Evolutionary conservation across 2,113 vertebrate genomes (phyloP).

Genomic region (Seriola quinqueradiata): DNA sequence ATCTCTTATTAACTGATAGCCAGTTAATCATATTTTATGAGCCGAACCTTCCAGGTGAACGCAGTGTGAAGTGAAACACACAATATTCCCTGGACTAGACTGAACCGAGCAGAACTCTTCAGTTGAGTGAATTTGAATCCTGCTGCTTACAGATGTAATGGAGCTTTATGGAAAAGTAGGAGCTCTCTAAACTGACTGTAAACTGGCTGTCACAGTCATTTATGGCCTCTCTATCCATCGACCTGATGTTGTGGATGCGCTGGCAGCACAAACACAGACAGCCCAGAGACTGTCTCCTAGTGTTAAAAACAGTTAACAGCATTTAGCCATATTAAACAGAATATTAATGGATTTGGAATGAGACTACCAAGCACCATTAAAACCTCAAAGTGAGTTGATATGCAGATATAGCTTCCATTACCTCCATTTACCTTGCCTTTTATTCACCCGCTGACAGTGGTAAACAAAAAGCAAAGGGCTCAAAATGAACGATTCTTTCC

Average conservation of each 20-base stretch:
- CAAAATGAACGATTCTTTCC: slow-evolving; percentile 41
- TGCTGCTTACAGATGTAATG: slow-evolving; percentile 58
- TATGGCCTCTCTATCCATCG: slow-evolving; percentile 64
- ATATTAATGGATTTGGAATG: slow-evolving; percentile 77
- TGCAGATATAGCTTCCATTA: slow-evolving; percentile 77
- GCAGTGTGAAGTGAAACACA: not conserved
- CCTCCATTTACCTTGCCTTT: slow-evolving; percentile 78
- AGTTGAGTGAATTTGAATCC: slow-evolving; percentile 43
- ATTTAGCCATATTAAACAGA: slow-evolving; percentile 78
- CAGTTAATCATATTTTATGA: not conserved
- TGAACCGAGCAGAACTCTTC: slow-evolving; percentile 25
- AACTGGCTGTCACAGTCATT: slow-evolving; percentile 75
- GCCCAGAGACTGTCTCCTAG: slow-evolving; percentile 67
- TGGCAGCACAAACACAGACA: slow-evolving; percentile 75
- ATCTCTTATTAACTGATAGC: not conserved
- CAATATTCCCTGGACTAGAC: slow-evolving; percentile 5
- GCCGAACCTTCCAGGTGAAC: not conserved
- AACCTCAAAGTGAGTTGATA: slow-evolving; percentile 76
- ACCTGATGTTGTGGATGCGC: slow-evolving; percentile 75
- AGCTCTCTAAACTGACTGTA: slow-evolving; percentile 67
- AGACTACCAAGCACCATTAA: slow-evolving; percentile 72
- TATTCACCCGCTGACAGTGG: slow-evolving; percentile 79
- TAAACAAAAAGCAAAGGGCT: slow-evolving; percentile 79
- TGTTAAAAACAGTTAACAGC: slow-evolving; percentile 74
- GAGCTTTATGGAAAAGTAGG: slow-evolving; percentile 59